Evolutionary conservation across 2,113 vertebrate genomes (phyloP).

Genomic region (Ictalurus punctatus): DNA sequence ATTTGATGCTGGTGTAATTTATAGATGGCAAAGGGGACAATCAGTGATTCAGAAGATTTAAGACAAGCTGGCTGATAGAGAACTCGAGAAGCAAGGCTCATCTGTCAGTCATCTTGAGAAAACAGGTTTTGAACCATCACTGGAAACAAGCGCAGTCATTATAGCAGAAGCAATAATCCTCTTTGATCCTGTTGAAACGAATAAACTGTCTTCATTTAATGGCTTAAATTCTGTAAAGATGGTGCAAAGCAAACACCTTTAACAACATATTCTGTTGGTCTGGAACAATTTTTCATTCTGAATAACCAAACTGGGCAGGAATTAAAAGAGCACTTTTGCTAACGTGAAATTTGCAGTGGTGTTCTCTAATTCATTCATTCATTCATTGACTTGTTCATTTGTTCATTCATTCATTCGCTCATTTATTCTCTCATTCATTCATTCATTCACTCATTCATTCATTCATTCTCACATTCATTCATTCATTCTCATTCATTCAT

Average conservation of each 20-base stretch:
- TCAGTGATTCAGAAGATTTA: constrained; percentile 42
- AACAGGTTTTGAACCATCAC: neutral
- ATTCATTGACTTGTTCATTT: neutral
- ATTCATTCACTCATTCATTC: too few species aligned
- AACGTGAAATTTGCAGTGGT: neutral
- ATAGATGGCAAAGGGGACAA: constrained; percentile 2
- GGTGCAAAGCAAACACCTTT: neutral
- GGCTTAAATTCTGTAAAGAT: neutral
- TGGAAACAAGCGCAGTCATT: neutral
- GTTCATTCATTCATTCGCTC: too few species aligned
- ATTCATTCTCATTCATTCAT: too few species aligned
- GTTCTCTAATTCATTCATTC: neutral
- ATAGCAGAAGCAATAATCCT: neutral
- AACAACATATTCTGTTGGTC: too few species aligned
- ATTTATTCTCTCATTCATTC: too few species aligned
- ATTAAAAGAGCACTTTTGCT: neutral
- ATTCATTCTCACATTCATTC: too few species aligned
- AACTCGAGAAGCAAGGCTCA: neutral
- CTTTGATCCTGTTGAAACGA: neutral
- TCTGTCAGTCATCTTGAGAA: constrained; percentile 26
- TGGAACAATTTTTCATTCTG: neutral
- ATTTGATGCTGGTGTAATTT: constrained; percentile 11
- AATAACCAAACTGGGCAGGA: neutral
- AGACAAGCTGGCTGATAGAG: constrained; percentile 62
- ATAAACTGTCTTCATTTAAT: neutral